phyloP scores from a whole-genome alignment of 1,140 invertebrate genomes.

The Asobara japonica region DNA sequence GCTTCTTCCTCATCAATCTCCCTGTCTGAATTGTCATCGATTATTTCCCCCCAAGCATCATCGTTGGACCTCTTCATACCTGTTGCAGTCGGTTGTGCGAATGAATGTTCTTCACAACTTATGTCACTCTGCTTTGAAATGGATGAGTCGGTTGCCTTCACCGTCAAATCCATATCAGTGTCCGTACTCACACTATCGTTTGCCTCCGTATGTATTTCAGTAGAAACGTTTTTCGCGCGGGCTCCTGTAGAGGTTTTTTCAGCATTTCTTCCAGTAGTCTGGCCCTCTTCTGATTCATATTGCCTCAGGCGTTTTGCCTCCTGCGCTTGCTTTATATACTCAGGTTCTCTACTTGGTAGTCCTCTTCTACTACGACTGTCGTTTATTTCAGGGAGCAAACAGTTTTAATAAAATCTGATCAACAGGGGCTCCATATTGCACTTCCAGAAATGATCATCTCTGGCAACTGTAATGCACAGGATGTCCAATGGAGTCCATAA shows the following conservation, averaged over 20 bases:
- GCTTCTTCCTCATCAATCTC: no score
- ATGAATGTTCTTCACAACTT: no score
- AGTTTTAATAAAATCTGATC: conserved; percentile 29
- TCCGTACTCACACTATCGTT: no score
- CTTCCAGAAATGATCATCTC: conserved; percentile 43
- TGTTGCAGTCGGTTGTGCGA: neutral
- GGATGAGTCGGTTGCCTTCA: no score
- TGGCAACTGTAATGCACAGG: conserved; percentile 28
- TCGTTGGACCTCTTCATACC: neutral
- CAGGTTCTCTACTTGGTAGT: conserved; percentile 26
- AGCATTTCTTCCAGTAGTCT: no score
- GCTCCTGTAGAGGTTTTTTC: neutral
- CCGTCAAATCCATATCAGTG: no score
- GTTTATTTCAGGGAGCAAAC: conserved; percentile 36
- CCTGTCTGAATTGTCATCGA: no score
- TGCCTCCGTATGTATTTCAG: no score
- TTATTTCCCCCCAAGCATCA: no score
- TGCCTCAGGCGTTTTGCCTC: neutral
- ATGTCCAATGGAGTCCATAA: conserved; percentile 46
- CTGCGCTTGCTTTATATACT: conserved; percentile 14
- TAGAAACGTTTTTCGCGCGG: no score
- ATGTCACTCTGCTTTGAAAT: no score
- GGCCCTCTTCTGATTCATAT: neutral
- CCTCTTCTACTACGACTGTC: conserved; percentile 24
- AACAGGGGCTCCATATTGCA: conserved; percentile 34